phyloP scores from a whole-genome alignment of 1,140 invertebrate genomes.

The Drosophila tristis region DNA sequence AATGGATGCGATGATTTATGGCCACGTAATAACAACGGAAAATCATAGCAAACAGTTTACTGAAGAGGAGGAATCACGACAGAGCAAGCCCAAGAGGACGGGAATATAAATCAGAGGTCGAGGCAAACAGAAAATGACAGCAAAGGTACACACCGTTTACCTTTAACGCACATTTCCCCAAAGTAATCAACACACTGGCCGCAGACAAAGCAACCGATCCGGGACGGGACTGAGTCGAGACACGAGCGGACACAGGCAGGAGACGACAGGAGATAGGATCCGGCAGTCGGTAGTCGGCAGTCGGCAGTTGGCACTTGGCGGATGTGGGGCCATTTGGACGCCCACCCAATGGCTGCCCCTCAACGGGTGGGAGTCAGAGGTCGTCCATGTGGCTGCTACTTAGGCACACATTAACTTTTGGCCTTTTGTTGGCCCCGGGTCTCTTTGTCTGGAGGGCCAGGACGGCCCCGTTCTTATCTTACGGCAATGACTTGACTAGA shows the following conservation, averaged over 20 bases:
- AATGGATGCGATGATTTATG: constrained; percentile 67
- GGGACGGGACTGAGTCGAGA: neutral
- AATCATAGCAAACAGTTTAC: constrained; percentile 59
- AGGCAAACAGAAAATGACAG: constrained; percentile 74
- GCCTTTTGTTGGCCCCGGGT: constrained; percentile 69
- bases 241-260: constrained; percentile 3
- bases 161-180: constrained; percentile 80
- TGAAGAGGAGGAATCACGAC: constrained; percentile 59
- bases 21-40: constrained; percentile 61
- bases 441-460: constrained; percentile 62
- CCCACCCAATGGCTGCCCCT: neutral
- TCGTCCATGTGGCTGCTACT: constrained; percentile 55
- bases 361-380: constrained; percentile 13
- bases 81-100: constrained; percentile 33
- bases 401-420: constrained; percentile 80
- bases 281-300: constrained; percentile 9
- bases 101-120: constrained; percentile 64
- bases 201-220: constrained; percentile 58
- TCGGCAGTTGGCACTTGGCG: constrained; percentile 52
- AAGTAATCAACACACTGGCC: constrained; percentile 77
- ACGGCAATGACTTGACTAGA: constrained; percentile 65
- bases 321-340: constrained; percentile 45
- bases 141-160: constrained; percentile 67
- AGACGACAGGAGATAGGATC: constrained; percentile 22
- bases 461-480: constrained; percentile 43